Evolutionary conservation across 2,113 vertebrate species (phyloP), one percentile per base, ranked within the genome.

Genomic region (Merops nubicus): DNA sequence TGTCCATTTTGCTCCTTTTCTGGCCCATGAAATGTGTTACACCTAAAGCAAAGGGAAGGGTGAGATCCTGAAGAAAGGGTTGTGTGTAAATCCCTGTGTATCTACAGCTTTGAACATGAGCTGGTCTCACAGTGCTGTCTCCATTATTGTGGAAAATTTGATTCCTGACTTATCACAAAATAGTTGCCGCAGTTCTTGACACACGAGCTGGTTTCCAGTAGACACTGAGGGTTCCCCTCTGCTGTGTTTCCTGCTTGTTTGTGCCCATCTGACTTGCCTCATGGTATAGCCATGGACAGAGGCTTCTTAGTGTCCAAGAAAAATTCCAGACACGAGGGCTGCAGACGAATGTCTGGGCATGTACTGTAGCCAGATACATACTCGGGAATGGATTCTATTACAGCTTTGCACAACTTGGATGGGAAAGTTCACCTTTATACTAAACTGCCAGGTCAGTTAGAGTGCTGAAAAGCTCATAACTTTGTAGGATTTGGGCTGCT

Each of bases 331-430:
- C 43, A 0, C 1, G 9, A 95, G 83, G 85, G 81, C 65, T 94
- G 88, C 91, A 92, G 93, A 94, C 92, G 78, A 95, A 90, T 91
- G 92, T 96, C 96, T 94, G 94, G 93, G 76, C 92, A 94, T 81
- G 92, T 85, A 28, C 82, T 86, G 47, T 60, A 85, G 89, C 85
- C 92, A 95, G 85, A 92, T 88, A 64, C 78, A 50, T 89, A 89
- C 69, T 82, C 78, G 89, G 75, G 51, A 59, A 70, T 88, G 91
- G 89, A 93, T 95, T 94, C 92, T 94, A 47, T 94, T 91, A 95
- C 90, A 67, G 86, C 92, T 93, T 93, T 87, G 73, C 72, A 68
- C 95, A 83, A 80, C 84, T 95, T 64, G 29, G 62, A 70, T 43
- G 72, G 78, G 53, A 63, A 90, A 28, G 78, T 92, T 94, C 81